Conservation (phyloP, 2,797 vertebrate genomes). For the Liasis olivaceus region DNA sequence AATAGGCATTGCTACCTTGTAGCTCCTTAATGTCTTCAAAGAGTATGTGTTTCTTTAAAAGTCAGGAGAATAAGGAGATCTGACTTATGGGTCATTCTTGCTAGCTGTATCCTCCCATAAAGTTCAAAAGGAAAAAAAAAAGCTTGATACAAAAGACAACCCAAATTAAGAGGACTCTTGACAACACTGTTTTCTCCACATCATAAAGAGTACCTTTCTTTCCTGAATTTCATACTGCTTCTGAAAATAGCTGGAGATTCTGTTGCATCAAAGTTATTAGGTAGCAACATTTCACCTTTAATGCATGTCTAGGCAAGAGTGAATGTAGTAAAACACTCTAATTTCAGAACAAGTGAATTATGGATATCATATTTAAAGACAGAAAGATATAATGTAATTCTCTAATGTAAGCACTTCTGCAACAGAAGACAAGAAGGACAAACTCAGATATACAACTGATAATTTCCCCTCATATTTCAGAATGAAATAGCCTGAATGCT, state of each 20-base stretch:
- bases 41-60: background rate
- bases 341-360: conserved; percentile 9
- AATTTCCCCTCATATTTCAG: background rate
- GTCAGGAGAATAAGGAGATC: background rate
- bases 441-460: background rate
- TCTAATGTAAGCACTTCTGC: background rate
- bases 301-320: background rate
- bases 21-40: background rate
- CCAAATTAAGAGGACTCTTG: background rate
- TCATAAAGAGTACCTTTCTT: background rate
- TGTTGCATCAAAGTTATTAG: background rate
- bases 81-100: background rate
- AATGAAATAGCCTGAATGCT: fast-evolving
- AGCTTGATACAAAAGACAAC: background rate
- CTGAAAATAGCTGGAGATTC: fast-evolving
- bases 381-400: fast-evolving
- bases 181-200: background rate
- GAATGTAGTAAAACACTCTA: conserved; percentile 4
- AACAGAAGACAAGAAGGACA: background rate
- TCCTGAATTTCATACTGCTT: conserved; percentile 9
- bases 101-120: background rate
- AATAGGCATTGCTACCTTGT: background rate
- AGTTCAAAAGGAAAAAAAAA: background rate
- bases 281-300: background rate
- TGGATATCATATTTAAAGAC: background rate